phyloP scores from a whole-genome alignment of 2,113 vertebrate genomes.

The Coreoperca whiteheadi region DNA sequence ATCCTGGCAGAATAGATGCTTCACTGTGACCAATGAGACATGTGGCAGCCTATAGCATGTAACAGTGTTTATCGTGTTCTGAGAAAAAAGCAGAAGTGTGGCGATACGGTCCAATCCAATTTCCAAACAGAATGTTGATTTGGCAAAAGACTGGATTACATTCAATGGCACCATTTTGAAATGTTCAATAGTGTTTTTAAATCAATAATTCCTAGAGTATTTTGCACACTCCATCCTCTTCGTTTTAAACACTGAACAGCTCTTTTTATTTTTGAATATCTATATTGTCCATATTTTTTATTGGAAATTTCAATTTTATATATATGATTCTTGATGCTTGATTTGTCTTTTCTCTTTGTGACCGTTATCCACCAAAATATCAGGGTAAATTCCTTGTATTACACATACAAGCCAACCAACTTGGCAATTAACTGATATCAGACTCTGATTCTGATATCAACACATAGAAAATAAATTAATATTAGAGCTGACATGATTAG shows the following conservation, averaged over 20 bases:
- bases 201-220: too few species aligned
- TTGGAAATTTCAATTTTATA: too few species aligned
- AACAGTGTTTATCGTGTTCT: not conserved
- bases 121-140: not conserved
- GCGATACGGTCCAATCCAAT: not conserved
- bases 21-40: not conserved
- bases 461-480: not conserved
- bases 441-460: not conserved
- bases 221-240: too few species aligned
- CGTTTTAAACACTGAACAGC: too few species aligned
- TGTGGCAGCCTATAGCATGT: not conserved
- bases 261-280: too few species aligned
- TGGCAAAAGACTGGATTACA: not conserved
- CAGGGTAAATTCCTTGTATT: too few species aligned
- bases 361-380: too few species aligned
- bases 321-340: too few species aligned
- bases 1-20: constrained; percentile 20
- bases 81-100: not conserved
- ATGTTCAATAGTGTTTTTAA: not conserved
- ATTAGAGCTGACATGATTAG: not conserved
- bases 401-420: too few species aligned
- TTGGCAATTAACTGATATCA: too few species aligned
- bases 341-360: too few species aligned
- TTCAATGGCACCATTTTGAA: not conserved
- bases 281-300: too few species aligned